Conservation (phyloP, 2,888 invertebrate species). For the Synergus itoensis region DNA sequence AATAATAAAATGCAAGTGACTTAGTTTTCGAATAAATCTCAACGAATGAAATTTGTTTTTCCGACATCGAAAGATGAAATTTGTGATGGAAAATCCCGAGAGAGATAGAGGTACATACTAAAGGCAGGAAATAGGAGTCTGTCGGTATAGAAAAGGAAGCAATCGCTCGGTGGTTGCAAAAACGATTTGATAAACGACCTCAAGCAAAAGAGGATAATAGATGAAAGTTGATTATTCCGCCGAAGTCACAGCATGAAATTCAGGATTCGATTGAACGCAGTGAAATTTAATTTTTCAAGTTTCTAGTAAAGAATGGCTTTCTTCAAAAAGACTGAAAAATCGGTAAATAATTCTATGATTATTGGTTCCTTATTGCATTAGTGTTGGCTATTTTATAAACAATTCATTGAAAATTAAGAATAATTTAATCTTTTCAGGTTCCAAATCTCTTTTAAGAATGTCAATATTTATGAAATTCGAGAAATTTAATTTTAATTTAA, state of each 20-base stretch:
- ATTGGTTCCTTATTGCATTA: too few relatives aligned
- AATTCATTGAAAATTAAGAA: too few relatives aligned
- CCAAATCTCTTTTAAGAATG: background rate
- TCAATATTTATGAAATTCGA: background rate
- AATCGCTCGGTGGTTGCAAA: background rate
- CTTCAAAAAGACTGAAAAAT: background rate
- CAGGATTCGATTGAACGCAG: constrained; percentile 10
- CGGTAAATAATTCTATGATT: background rate
- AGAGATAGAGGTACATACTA: background rate
- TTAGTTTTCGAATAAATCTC: background rate
- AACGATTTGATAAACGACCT: constrained; percentile 21
- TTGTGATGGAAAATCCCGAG: background rate
- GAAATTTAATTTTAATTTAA: too few relatives aligned
- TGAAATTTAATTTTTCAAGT: constrained; percentile 18
- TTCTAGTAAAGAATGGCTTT: background rate
- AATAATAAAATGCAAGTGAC: background rate
- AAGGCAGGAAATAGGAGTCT: background rate
- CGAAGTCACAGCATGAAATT: background rate
- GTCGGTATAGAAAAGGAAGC: background rate
- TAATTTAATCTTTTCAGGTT: background rate
- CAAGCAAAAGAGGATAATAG: background rate
- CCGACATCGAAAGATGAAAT: background rate
- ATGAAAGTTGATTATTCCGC: constrained; percentile 18
- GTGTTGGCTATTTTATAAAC: too few relatives aligned
- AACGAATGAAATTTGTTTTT: background rate